Base-by-base conservation (phyloP, 2,797 vertebrate genomes). In the Acanthopagrus latus region DNA sequence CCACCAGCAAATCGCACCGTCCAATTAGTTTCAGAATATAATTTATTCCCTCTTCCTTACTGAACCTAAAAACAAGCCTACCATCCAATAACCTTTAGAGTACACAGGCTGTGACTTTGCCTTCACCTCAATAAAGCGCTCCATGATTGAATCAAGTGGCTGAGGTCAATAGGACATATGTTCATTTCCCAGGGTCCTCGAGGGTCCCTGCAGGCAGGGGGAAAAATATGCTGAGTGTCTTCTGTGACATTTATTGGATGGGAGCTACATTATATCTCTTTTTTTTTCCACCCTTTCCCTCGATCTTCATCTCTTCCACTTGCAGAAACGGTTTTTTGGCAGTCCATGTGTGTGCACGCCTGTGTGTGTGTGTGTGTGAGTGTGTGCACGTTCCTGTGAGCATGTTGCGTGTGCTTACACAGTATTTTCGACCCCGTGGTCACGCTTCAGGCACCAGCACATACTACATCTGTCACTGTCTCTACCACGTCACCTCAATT, bases 101-200 rank as follows among this genome's bases (percentile, higher is more conserved):
- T 83, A 78, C 91, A 89, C 84, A 83, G 85, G 85, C 92, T 83
- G 86, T 94, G 94, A 95, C 94, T 94, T 91, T 92, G 86, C 87
- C 86, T 92, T 94, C 94, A 95, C 94, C 94, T 94, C 94, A 94
- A 94, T 95, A 95, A 94, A 95, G 89, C 79, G 47, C 82, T 71
- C 73, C 78, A 78, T 95, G 94, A 95, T 94, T 94, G 94, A 94
- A 95, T 94, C 94, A 95, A 92, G 91, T 89, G 83, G 86, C 80
- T 76, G 88, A 92, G 94, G 94, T 95, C 93, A 95, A 93, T 86
- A 94, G 93, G 93, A 94, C 94, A 94, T 89, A 84, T 94, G 92
- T 91, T 94, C 93, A 93, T 94, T 95, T 94, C 90, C 93, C 91
- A 88, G 91, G 89, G 89, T 90, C 90, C 89, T 82, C 89, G 21